Conservation (phyloP, 2,797 vertebrate species). For the Threskiornis aethiopicus region DNA sequence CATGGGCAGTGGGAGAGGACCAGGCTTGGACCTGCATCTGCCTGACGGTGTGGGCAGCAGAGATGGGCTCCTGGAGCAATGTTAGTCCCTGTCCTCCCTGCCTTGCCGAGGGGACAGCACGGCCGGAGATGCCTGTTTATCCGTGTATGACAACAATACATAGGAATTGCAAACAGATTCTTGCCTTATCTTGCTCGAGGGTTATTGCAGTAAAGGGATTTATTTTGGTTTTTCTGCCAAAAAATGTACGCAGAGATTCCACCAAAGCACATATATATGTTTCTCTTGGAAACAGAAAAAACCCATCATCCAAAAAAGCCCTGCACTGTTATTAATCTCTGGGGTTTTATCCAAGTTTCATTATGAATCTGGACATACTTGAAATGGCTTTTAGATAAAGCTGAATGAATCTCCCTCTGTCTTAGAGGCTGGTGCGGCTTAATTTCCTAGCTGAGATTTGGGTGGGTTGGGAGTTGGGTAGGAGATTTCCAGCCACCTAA, state of each 20-base stretch:
- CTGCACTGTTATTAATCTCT: constrained; percentile 59
- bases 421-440: constrained; percentile 51
- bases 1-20: neutral
- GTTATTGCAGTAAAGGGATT: constrained; percentile 41
- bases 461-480: neutral
- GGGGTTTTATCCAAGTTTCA: constrained; percentile 54
- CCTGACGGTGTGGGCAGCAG: neutral
- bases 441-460: constrained; percentile 44
- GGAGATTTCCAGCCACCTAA: constrained; percentile 38
- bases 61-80: neutral
- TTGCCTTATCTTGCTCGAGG: constrained; percentile 26
- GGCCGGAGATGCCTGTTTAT: neutral
- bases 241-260: constrained; percentile 29
- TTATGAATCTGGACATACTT: constrained; percentile 67
- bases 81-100: neutral
- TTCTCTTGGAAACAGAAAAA: constrained; percentile 67
- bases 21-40: neutral
- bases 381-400: constrained; percentile 63
- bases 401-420: constrained; percentile 52
- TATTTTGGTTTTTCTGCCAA: constrained; percentile 36
- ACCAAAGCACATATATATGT: constrained; percentile 19
- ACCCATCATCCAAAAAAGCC: constrained; percentile 36
- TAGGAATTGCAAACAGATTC: constrained; percentile 5
- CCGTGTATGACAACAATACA: neutral
- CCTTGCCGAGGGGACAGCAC: neutral